Evolutionary conservation across 2,888 invertebrate genomes (phyloP), one percentile per base, ranked within the genome.

Genomic region (Brachylomia viminalis): DNA sequence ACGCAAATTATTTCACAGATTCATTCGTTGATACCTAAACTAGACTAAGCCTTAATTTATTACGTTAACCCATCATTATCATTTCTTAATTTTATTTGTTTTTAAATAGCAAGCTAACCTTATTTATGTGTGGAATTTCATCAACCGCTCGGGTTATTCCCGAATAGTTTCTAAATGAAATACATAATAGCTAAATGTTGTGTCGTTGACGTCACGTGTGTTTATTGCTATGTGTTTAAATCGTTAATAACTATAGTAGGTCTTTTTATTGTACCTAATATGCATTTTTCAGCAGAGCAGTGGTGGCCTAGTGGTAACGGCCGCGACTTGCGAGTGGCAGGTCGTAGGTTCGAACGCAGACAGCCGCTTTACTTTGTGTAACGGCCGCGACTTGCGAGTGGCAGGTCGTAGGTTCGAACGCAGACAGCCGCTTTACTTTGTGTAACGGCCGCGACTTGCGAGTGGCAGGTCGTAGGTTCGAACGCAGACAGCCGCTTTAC

Each of bases 171-270:
- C 11, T 17, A 58, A 56, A 67, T 56, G 0, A 42, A 59, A 27
- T 30, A 49, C 5, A 2, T 27, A 49, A 11, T 45, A 59, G 49
- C 42, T 68, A 52, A 59, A 15, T 49, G 4, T 45, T 3, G n/a
- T 69, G 4, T 69, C n/a, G 38, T 10, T 80, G 62, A 52, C 72
- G 72, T 56, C 72, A 72, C 38, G 33, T 0, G n/a, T 17, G 7
- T 5, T 3, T 42, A 5, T 62, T 54, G 30, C 54, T n/a, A 20
- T 23, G 30, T n/a, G 15, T 10, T 10, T 15, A n/a, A 38, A 58
- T 38, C 13, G 15, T 65, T 45, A 49, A 58, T 52, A 8, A 15
- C 13, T 27, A 30, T 56, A 15, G 7, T 47, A 7, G n/a, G n/a
- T n/a, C n/a, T n/a, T n/a, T n/a, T n/a, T n/a, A 47, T 20, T 49